Conservation (phyloP, 1,140 invertebrate species). For the Bactericera cockerelli region DNA sequence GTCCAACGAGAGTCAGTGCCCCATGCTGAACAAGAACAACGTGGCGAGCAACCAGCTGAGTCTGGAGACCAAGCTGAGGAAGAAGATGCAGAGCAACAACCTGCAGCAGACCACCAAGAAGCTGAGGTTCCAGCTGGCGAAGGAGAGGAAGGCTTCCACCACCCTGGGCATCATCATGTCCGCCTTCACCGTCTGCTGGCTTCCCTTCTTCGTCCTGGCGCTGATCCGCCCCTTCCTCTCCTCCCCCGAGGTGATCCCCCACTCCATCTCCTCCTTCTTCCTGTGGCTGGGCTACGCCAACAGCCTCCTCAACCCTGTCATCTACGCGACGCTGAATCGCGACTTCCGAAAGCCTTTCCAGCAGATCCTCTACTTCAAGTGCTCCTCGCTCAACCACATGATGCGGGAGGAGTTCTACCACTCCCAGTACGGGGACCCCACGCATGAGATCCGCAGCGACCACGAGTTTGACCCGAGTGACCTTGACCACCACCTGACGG, state of each 20-base stretch:
- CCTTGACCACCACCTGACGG: background rate
- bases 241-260: slow-evolving; percentile 42
- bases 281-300: slow-evolving; percentile 90
- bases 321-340: slow-evolving; percentile 76
- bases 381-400: slow-evolving; percentile 72
- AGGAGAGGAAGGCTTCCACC: slow-evolving; percentile 85
- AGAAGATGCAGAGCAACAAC: slow-evolving; percentile 23
- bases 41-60: slow-evolving; percentile 26
- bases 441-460: background rate
- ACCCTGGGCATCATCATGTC: slow-evolving; percentile 96
- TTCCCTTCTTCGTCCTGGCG: slow-evolving; percentile 90
- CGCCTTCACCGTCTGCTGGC: slow-evolving; percentile 90
- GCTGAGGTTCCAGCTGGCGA: slow-evolving; percentile 61
- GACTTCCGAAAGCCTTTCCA: slow-evolving; percentile 88
- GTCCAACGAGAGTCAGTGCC: slow-evolving; percentile 56
- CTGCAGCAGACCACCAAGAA: slow-evolving; percentile 43
- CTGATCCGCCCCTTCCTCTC: slow-evolving; percentile 63
- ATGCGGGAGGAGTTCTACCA: slow-evolving; percentile 87
- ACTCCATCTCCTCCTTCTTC: slow-evolving; percentile 42
- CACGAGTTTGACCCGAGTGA: background rate
- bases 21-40: slow-evolving; percentile 39
- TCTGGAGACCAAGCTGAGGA: slow-evolving; percentile 16
- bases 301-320: slow-evolving; percentile 80
- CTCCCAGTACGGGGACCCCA: slow-evolving; percentile 70
- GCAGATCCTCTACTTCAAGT: slow-evolving; percentile 75